Base-by-base conservation (phyloP, 1,140 invertebrate species). In the Drosophila pachea region DNA sequence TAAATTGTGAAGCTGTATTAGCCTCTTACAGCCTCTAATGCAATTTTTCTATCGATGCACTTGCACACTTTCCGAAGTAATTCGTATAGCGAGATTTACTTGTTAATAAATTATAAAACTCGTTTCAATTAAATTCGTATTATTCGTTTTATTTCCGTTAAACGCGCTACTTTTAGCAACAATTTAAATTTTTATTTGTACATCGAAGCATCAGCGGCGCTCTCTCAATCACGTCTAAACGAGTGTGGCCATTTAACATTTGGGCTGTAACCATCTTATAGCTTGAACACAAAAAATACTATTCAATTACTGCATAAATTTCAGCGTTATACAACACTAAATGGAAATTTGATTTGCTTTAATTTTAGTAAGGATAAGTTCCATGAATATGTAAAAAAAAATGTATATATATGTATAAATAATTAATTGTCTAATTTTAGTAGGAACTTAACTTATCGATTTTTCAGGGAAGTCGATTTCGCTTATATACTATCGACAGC, bases 111-210 rank as follows among this genome's bases (percentile, higher is more conserved):
- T 61, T 31, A 16, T 32, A 60, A 56, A 43, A 48, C 62, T 63
- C 63, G 65, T 54, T 63, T 56, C 9, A 9, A 50, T 73, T 67
- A 50, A 76, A 55, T 68, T 38, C 53, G 49, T 47, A 65, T 45
- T 75, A 61, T 67, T 42, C 56, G 56, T 45, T 52, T 66, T 47
- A 29, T 60, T 40, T 45, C 63, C 68, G 68, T 72, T 72, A 49
- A 73, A 47, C 63, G 75, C 74, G 62, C 63, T 84, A 71, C 68
- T 67, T 59, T 71, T 68, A 73, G 47, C 16, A 72, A 43, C 73
- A 50, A 73, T 84, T 84, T 55, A 83, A 82, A 84, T 73, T 65
- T 67, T 65, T 66, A 78, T 69, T 84, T 73, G 60, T 76, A 60
- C 77, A 71, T 59, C 62, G 72, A 62, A 68, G 47, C 59, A 67